Evolutionary conservation across 1,140 invertebrate species (phyloP).

Genomic region (Armadillidium nasatum): DNA sequence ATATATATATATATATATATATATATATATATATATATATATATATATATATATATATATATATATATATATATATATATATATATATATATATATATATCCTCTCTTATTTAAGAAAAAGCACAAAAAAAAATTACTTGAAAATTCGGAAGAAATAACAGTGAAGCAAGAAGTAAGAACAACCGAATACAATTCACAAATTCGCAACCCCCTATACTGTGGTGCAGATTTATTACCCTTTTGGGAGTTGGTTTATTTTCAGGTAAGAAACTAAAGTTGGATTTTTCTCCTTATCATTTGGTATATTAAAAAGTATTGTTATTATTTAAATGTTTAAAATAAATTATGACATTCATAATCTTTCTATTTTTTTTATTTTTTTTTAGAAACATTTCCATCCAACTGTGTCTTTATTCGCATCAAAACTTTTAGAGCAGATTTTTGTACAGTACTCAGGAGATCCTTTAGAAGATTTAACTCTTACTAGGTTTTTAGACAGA

Average conservation of each 20-base stretch:
- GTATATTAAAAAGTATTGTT: not conserved
- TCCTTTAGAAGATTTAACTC: conserved; percentile 83
- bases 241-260: no score
- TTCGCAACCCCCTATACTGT: conserved; percentile 76
- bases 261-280: conserved; percentile 48
- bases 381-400: conserved; percentile 74
- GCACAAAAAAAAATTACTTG: no score
- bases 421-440: conserved; percentile 68
- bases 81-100: no score
- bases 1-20: no score
- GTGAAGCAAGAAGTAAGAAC: no score
- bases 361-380: no score
- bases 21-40: no score
- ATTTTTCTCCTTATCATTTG: not conserved
- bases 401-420: conserved; percentile 79
- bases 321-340: not conserved
- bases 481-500: conserved; percentile 84
- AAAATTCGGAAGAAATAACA: no score
- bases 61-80: no score
- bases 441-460: conserved; percentile 80
- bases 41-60: no score
- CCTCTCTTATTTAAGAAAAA: no score
- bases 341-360: no score
- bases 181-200: conserved; percentile 63
- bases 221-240: conserved; percentile 64